A percentile compares a stretch with the other conserved stretches of the same genome.
Evolutionary conservation across 1,140 invertebrate genomes (phyloP).

Genomic region (Drosophila fuyamai): DNA sequence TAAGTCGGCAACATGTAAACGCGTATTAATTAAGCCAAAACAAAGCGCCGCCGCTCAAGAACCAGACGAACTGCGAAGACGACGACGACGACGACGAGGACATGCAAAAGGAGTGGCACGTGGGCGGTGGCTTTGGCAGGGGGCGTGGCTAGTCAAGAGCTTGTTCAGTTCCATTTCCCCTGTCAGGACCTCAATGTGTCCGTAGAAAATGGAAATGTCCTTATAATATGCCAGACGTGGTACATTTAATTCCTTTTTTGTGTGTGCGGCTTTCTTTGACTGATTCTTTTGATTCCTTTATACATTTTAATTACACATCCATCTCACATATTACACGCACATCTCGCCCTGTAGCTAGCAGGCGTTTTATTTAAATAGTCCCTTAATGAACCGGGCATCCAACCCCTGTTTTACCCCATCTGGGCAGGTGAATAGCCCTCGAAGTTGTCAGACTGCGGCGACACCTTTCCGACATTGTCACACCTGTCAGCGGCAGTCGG

Average conservation of each 20-base stretch:
- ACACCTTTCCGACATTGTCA: conserved; percentile 33
- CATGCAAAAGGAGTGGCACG: conserved; percentile 46
- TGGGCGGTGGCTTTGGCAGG: conserved; percentile 7
- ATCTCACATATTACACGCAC: conserved; percentile 19
- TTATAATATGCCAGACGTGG: conserved; percentile 69
- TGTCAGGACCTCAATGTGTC: conserved; percentile 11
- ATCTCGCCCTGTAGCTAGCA: conserved; percentile 7
- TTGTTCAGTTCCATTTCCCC: conserved; percentile 48
- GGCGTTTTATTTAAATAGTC: conserved; percentile 29
- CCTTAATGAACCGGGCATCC: conserved; percentile 24
- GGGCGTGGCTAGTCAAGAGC: conserved; percentile 33
- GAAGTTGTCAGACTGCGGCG: conserved; percentile 9
- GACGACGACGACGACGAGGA: conserved; percentile 33
- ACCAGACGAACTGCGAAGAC: conserved; percentile 39
- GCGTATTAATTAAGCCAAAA: conserved; percentile 79
- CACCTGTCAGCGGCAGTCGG: conserved; percentile 37
- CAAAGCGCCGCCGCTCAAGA: conserved; percentile 58
- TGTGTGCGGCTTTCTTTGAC: conserved; percentile 22
- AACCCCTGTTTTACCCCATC: neutral
- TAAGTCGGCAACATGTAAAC: conserved; percentile 65
- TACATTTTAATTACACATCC: conserved; percentile 53
- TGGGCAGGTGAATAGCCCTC: conserved; percentile 21
- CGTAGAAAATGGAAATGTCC: conserved; percentile 56
- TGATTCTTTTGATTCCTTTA: conserved; percentile 37
- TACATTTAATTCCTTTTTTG: conserved; percentile 64